phyloP scores from a whole-genome alignment of 2,797 vertebrate genomes.

The Geotrypetes seraphini region DNA sequence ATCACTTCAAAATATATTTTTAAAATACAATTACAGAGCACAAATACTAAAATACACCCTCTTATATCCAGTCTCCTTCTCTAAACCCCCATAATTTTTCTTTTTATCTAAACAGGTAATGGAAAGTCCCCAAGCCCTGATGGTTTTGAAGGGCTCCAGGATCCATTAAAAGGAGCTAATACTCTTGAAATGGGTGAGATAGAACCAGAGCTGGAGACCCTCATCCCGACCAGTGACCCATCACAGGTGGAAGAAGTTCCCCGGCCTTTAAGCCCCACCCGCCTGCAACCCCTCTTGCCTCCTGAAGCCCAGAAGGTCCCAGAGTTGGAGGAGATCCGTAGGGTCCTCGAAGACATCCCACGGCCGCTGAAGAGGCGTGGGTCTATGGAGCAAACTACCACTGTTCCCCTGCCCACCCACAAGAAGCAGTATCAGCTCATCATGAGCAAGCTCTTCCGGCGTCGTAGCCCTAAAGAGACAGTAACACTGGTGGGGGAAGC shows the following conservation, averaged over 20 bases:
- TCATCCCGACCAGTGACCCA: constrained; percentile 7
- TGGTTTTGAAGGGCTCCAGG: not conserved
- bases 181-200: not conserved
- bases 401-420: constrained; percentile 41
- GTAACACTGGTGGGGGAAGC: too few relatives aligned
- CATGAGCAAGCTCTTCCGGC: constrained; percentile 69
- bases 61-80: too few relatives aligned
- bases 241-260: constrained; percentile 25
- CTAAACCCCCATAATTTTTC: too few relatives aligned
- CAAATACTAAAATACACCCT: too few relatives aligned
- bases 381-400: constrained; percentile 59
- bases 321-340: constrained; percentile 56
- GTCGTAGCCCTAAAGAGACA: not conserved
- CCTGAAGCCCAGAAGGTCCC: constrained; percentile 49
- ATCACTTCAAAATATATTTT: too few relatives aligned
- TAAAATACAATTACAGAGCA: too few relatives aligned
- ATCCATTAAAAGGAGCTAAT: constrained; percentile 9
- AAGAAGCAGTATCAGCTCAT: constrained; percentile 76
- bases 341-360: constrained; percentile 74
- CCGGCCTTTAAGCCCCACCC: constrained; percentile 78
- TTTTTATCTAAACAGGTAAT: not conserved
- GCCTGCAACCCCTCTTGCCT: constrained; percentile 74
- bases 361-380: constrained; percentile 75
- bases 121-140: not conserved
- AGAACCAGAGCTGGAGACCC: constrained; percentile 25